phyloP scores from a whole-genome alignment of 2,888 invertebrate genomes.

The Meiosimyza decipiens region DNA sequence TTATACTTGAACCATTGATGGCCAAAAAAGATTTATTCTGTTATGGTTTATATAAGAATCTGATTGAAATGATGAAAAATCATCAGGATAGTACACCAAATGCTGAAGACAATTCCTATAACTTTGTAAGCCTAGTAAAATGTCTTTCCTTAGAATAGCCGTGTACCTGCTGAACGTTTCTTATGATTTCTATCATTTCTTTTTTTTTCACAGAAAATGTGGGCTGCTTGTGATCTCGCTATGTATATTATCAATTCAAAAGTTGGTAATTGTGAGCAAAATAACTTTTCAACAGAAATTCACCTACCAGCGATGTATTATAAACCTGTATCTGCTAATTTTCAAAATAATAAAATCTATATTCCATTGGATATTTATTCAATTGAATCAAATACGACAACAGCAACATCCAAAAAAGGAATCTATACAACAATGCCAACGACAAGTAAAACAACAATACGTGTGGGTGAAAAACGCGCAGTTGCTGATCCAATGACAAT shows the following conservation, averaged over 20 bases:
- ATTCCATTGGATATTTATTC: constrained; percentile 76
- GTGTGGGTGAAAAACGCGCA: constrained; percentile 46
- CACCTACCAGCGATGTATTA: constrained; percentile 93
- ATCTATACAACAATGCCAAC: constrained; percentile 39
- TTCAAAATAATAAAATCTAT: constrained; percentile 82
- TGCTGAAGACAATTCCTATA: constrained; percentile 83
- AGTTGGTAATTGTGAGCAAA: constrained; percentile 83
- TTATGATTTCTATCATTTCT: neutral
- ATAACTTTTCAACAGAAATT: constrained; percentile 87
- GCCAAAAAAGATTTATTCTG: constrained; percentile 94
- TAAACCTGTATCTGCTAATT: constrained; percentile 77
- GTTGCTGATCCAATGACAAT: constrained; percentile 45
- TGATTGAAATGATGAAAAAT: constrained; percentile 94
- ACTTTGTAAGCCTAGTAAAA: constrained; percentile 75
- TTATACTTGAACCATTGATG: constrained; percentile 93
- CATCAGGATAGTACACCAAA: constrained; percentile 85
- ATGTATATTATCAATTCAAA: constrained; percentile 90
- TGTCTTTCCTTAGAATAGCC: constrained; percentile 18
- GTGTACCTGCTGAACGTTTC: neutral
- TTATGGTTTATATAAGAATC: constrained; percentile 93
- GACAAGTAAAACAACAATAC: constrained; percentile 42
- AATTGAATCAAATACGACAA: constrained; percentile 46
- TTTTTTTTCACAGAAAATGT: constrained; percentile 81
- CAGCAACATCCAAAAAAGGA: constrained; percentile 45
- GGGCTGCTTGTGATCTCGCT: constrained; percentile 95